Base-by-base conservation (phyloP, 2,888 invertebrate genomes). In the Epinotia bilunana region DNA sequence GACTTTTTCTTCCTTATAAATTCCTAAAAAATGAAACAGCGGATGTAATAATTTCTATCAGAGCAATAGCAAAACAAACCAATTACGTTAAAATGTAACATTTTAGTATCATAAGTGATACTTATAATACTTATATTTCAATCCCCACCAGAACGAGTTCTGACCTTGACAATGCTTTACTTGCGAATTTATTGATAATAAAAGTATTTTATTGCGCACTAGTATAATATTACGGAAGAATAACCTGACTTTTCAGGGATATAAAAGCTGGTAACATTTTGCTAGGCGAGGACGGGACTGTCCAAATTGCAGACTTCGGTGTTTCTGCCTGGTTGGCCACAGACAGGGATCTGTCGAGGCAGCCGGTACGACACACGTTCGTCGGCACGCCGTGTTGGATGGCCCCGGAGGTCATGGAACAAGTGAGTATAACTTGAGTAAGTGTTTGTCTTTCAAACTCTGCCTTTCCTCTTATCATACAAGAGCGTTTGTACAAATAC, bases 321-420 rank as follows among this genome's bases (percentile, higher is more conserved):
- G 99, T 99, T 0, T 98, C 99, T 79, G 99, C 99, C 1, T 99
- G 99, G 99, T 91, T 99, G 82, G 98, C 99, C 9, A 98, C 98
- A 0, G 99, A 98, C 5, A 96, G 98, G 73, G 99, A 99, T 90
- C 93, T 98, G 77, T 98, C 98, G 6, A 95, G 99, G 65, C 99
- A 99, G 90, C 98, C 98, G 94, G 98, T 99, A 28, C 95, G 99
- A 58, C 99, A 99, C 89, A 99, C 99, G 0, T 99, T 99, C 91
- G 99, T 99, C 1, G 99, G 99, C 13, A 99, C 99, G 0, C 99
- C 99, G 0, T 99, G 99, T 87, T 99, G 99, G 99, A 99, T 99
- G 99, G 99, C 99, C 2, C 99, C 99, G 1, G 99, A 99, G 95
- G 99, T 99, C 79, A 99, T 99, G 99, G 98, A 99, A 92, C 98